Evolutionary conservation across 2,113 vertebrate genomes (phyloP), one percentile per base, ranked within the genome.

Genomic region (Callaeas wilsoni): DNA sequence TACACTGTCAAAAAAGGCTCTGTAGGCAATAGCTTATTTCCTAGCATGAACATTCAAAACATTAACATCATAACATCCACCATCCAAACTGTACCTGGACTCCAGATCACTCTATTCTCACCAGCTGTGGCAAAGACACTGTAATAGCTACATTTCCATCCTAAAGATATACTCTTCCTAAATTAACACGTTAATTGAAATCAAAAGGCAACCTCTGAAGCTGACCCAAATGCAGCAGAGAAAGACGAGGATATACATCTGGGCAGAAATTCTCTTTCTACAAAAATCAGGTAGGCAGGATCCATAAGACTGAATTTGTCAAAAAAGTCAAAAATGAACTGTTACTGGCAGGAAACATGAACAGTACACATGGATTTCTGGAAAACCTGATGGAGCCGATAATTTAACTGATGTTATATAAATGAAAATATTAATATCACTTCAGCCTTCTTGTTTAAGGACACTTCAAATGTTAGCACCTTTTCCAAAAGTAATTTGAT

Each of bases 361-460:
- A 44, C 12, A 56, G 29, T 32, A 76, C 23, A 52, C 12, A 1
- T n/a, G 52, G 60, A 80, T 93, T 76, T 92, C 67, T 62, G 12
- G 33, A 75, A 87, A 82, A 32, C 17, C 53, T 63, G 46, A 30
- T 12, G 27, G 90, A 85, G 26, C 57, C 76, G 52, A 67, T 93
- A 74, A 95, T 69, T 33, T n/a, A 69, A 74, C 47, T 75, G 49
- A 46, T 10, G 2, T 56, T 29, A 33, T 41, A 41, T 39, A 83
- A 85, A 95, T 68, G 55, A 69, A 94, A 92, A 93, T 46, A 92
- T 95, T 47, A 89, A 85, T 50, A 70, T 49, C 19, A 55, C 29
- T 42, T 21, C 57, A 69, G 37, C 8, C 29, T 71, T 77, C 78
- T 70, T 94, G 63, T 87, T 30, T 35, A 59, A 77, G 49, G 10